phyloP scores from a whole-genome alignment of 2,113 vertebrate genomes.

The Anoura caudifer region DNA sequence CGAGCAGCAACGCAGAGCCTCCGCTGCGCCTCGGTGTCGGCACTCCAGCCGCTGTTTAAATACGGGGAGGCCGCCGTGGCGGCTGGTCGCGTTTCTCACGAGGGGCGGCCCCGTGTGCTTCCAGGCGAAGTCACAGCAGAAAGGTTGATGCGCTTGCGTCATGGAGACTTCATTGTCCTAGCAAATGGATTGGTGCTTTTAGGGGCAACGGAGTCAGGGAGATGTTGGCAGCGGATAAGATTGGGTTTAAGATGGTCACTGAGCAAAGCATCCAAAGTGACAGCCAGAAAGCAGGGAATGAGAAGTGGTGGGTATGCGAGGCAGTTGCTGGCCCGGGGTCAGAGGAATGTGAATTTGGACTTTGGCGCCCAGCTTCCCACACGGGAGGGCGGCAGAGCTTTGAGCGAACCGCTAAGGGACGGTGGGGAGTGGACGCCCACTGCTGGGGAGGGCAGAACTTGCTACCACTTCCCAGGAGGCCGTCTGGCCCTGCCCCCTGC shows the following conservation, averaged over 20 bases:
- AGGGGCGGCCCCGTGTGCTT: background rate
- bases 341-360: background rate
- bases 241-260: too few species aligned
- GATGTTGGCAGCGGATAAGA: rapidly evolving
- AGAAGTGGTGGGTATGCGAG: background rate
- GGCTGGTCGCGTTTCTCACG: background rate
- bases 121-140: background rate
- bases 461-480: background rate
- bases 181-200: rapidly evolving
- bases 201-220: rapidly evolving
- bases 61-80: background rate
- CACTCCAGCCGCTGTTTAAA: background rate
- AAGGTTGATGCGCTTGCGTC: background rate
- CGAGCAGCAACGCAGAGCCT: background rate
- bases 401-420: rapidly evolving
- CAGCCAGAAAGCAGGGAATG: background rate
- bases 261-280: background rate
- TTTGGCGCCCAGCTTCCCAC: rapidly evolving
- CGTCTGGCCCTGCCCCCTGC: rapidly evolving
- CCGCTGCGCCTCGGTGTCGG: background rate
- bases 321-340: background rate
- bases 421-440: rapidly evolving
- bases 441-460: rapidly evolving
- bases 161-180: background rate
- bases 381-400: background rate